Evolutionary conservation across 2,797 vertebrate genomes (phyloP), one percentile per base, ranked within the genome.

Genomic region (Petrocephalus schoutedeni): DNA sequence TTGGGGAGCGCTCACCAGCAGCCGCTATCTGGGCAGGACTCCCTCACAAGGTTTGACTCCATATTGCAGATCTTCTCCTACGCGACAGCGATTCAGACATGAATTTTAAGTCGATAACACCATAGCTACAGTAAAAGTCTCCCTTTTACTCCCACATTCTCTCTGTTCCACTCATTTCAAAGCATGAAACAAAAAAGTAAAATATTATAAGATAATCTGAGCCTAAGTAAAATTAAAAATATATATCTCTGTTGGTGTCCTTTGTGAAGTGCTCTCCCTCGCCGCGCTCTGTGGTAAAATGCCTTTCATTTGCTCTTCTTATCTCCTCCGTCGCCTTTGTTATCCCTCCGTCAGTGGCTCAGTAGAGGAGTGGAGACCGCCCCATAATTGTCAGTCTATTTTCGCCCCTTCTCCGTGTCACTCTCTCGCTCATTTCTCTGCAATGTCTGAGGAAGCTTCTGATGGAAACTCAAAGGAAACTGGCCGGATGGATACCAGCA

Each of bases 361-460:
- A 23, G 49, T 56, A 7, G 49, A 84, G 53, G 54, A 57, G 10
- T 45, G 53, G 10, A 56, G 21, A 21, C 82, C 12, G 51, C n/a
- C 49, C 49, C 28, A 4, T 84, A 84, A 84, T 84, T 84, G 49
- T 84, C 49, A 84, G n/a, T 14, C 51, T 83, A 83, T 83, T 53
- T 54, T 51, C 53, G 51, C 53, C 36, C n/a, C 45, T 12, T 56
- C 12, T 84, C 51, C 21, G 54, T 54, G 23, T 28, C 82, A 6
- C 51, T 51, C 51, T 32, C 28, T 7, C 41, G 36, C 71, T 77
- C 45, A 77, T 45, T 77, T 45, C 36, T 2, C 71, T 3, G 71
- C 36, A 45, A n/a, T 16, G 71, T 45, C 7, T 19, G 53, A 32
- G 49, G 10, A 84, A 28, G 23, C 49, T 32, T 84, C 45, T 32